A percentile compares a stretch with the other conserved stretches of the same genome.
These are phyloP conservation scores for Radopholus similis DNA, from an alignment of 1,140 invertebrate genomes.

Conservation along the genomic window DNA sequence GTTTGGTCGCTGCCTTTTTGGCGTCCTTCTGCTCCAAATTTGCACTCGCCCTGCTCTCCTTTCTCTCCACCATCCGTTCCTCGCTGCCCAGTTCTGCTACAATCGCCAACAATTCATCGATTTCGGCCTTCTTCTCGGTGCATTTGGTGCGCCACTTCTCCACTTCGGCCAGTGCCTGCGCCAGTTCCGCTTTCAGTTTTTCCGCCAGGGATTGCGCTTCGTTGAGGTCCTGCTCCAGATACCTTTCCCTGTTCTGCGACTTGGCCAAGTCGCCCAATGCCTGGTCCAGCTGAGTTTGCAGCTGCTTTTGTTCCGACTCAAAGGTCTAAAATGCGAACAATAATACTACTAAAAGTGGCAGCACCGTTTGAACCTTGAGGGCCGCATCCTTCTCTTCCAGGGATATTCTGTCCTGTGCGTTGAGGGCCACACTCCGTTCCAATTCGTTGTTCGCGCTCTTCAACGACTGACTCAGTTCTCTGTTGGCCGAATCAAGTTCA, in stretches of 20 bases:
- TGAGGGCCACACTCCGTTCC: neutral
- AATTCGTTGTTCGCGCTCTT: conserved; percentile 7
- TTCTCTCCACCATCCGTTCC: neutral
- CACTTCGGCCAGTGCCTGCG: neutral
- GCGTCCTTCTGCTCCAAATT: neutral
- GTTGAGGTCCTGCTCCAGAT: conserved; percentile 15
- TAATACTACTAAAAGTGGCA: neutral
- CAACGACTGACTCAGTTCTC: neutral
- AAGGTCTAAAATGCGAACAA: neutral
- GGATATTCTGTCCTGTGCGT: neutral
- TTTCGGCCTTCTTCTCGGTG: conserved; percentile 9
- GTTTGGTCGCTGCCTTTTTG: neutral
- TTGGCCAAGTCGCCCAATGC: neutral
- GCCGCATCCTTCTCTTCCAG: neutral
- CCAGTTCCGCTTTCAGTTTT: neutral
- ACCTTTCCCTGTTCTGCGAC: conserved; percentile 11
- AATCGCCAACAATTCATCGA: conserved; percentile 21
- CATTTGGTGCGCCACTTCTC: neutral
- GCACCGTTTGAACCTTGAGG: conserved; percentile 1
- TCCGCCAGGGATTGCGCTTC: conserved; percentile 10
- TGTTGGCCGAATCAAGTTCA: neutral
- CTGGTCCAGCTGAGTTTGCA: neutral
- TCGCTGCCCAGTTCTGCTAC: conserved; percentile 12
- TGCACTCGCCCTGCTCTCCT: neutral
- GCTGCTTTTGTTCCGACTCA: neutral